Conservation (phyloP, 2,113 vertebrate species). For the Mugil cephalus region DNA sequence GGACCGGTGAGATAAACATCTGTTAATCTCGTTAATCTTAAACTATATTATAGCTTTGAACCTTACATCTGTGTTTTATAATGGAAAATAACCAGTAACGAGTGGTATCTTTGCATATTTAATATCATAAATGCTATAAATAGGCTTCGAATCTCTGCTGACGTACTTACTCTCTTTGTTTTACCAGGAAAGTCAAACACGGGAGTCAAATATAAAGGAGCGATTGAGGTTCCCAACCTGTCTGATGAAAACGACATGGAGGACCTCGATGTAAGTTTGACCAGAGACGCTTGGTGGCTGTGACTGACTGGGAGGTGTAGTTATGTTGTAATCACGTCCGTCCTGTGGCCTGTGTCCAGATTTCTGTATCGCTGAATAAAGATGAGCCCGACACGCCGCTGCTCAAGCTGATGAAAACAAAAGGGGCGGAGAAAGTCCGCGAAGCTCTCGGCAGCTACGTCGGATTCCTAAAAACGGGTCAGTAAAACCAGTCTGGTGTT, state of each 20-base stretch:
- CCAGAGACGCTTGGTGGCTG: rapidly evolving
- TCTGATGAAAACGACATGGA: conserved; percentile 97
- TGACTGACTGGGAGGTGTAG: rapidly evolving
- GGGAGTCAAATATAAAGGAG: conserved; percentile 92
- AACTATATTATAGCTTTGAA: no score
- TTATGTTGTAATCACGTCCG: rapidly evolving
- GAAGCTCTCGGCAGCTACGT: conserved; percentile 90
- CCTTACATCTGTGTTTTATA: no score
- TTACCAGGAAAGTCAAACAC: conserved; percentile 88
- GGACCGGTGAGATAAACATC: conserved; percentile 78
- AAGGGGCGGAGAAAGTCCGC: conserved; percentile 88
- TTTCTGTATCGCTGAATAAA: conserved; percentile 91
- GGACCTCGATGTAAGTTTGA: conserved; percentile 91
- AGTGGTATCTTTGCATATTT: no score
- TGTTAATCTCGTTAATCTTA: no score
- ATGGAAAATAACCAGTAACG: no score
- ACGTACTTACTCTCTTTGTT: not conserved
- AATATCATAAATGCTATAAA: not conserved
- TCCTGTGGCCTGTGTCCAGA: conserved; percentile 76
- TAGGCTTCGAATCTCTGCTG: not conserved
- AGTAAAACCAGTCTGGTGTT: not conserved
- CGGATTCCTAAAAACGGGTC: conserved; percentile 91
- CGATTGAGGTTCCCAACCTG: conserved; percentile 94
- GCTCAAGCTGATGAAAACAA: conserved; percentile 89
- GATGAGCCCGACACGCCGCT: conserved; percentile 94